phyloP scores from a whole-genome alignment of 2,797 vertebrate species.

The Labeo calbasu region DNA sequence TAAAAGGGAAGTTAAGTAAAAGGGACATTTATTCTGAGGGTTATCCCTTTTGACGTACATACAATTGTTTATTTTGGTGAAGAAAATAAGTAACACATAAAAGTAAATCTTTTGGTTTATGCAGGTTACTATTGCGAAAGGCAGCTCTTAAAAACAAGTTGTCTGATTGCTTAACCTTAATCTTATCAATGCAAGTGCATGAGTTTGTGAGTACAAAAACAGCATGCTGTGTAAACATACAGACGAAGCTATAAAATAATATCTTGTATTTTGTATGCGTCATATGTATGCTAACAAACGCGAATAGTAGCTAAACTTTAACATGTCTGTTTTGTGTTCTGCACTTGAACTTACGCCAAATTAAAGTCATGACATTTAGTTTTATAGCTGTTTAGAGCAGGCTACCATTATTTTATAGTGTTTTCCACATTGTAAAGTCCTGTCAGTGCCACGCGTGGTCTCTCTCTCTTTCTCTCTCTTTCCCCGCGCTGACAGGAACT shows the following conservation, averaged over 20 bases:
- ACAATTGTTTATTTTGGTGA: not conserved
- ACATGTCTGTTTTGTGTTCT: not conserved
- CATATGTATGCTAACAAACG: not conserved
- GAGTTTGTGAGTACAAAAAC: slow-evolving; percentile 1
- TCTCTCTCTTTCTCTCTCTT: not conserved
- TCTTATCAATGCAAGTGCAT: slow-evolving; percentile 2
- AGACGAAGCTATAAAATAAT: not conserved
- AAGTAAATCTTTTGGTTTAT: not conserved
- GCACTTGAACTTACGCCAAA: not conserved
- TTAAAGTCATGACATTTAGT: not conserved
- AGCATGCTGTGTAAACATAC: not conserved
- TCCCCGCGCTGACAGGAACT: not conserved
- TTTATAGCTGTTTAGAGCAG: not conserved
- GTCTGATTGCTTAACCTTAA: slow-evolving; percentile 31
- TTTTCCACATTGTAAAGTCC: not conserved
- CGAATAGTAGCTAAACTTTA: not conserved
- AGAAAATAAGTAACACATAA: not conserved
- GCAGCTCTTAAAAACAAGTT: slow-evolving; percentile 31
- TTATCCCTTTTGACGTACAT: not conserved
- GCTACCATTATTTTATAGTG: not conserved
- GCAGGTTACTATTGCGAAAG: slow-evolving; percentile 38
- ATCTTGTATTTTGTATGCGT: not conserved
- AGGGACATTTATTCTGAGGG: not conserved
- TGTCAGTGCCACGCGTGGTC: not conserved
- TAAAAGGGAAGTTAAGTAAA: not conserved